Evolutionary conservation across 2,888 invertebrate genomes (phyloP).

Genomic region (Leucozona laternaria): DNA sequence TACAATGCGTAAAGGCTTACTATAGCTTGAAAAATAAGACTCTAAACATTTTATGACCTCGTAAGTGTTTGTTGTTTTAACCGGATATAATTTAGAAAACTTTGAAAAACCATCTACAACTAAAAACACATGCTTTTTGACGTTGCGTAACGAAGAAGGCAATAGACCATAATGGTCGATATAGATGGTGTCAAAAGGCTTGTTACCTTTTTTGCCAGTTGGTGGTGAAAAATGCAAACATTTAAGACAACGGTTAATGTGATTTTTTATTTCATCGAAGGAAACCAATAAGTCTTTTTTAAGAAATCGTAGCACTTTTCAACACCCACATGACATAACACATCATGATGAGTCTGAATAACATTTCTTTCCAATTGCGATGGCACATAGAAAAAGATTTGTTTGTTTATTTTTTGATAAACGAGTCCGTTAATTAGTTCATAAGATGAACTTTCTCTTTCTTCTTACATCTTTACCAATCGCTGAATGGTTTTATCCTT

Average conservation of each 20-base stretch:
- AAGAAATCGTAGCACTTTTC: conserved; percentile 15
- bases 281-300: conserved; percentile 14
- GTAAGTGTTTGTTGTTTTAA: background rate
- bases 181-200: background rate
- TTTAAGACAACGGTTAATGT: background rate
- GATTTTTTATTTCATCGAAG: background rate
- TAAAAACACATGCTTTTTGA: background rate
- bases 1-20: background rate
- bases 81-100: background rate
- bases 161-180: background rate
- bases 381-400: background rate
- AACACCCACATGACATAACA: background rate
- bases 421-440: conserved; percentile 2
- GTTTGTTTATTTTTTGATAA: background rate
- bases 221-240: conserved; percentile 2
- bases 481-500: background rate
- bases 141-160: background rate
- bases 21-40: background rate
- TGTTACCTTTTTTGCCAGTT: background rate
- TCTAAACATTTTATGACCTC: conserved; percentile 5
- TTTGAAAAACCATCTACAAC: background rate
- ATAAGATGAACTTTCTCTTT: conserved; percentile 1
- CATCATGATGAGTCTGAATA: conserved; percentile 6
- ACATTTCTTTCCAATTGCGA: conserved; percentile 6
- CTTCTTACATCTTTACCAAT: conserved; percentile 2